phyloP scores from a whole-genome alignment of 2,113 vertebrate genomes.

The Calyptomena viridis region DNA sequence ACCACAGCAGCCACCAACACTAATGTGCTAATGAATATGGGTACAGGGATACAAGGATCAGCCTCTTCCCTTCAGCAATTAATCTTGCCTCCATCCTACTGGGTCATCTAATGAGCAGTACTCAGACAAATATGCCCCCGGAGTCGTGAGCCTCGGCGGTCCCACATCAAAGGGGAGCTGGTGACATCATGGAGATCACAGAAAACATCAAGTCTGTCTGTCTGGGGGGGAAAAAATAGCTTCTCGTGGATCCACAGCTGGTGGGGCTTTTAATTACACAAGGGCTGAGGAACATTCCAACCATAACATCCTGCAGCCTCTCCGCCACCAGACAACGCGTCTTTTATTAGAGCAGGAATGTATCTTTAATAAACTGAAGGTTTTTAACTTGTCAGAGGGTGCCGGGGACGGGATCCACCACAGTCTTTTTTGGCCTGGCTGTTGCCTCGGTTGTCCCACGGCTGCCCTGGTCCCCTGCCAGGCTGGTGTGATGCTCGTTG shows the following conservation, averaged over 20 bases:
- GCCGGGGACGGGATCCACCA: neutral
- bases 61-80: neutral
- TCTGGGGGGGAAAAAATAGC: neutral
- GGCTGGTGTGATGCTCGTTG: fast-evolving
- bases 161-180: constrained; percentile 40
- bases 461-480: neutral
- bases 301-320: constrained; percentile 62
- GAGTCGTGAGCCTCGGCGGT: neutral
- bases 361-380: constrained; percentile 42
- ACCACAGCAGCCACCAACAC: neutral
- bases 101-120: neutral
- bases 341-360: constrained; percentile 35
- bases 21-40: neutral
- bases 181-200: constrained; percentile 28
- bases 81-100: neutral
- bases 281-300: constrained; percentile 43
- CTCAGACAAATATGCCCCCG: neutral
- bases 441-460: fast-evolving
- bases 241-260: constrained; percentile 25
- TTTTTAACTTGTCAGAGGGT: neutral
- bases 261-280: constrained; percentile 10
- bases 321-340: neutral
- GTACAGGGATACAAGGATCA: neutral
- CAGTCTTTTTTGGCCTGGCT: neutral
- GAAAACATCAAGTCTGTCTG: constrained; percentile 13